Conservation (phyloP, 2,888 invertebrate species). For the Uropetala carovei region DNA sequence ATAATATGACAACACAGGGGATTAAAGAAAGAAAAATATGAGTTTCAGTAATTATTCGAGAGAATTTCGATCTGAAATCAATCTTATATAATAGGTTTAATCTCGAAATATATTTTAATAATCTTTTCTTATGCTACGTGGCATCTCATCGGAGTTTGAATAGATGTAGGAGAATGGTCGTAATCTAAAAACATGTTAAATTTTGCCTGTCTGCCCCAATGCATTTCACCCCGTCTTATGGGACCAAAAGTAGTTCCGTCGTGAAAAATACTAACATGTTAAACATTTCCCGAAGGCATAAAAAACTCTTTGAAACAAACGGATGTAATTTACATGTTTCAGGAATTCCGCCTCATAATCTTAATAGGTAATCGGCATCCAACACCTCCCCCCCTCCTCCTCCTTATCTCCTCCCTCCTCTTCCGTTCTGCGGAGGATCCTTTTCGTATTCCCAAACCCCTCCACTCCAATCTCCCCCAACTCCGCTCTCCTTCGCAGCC, state of each 20-base stretch:
- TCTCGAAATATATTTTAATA: too few relatives aligned
- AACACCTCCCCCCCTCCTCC: not conserved
- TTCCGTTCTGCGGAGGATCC: not conserved
- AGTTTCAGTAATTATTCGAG: too few relatives aligned
- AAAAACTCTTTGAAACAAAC: conserved; percentile 9
- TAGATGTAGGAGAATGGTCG: too few relatives aligned
- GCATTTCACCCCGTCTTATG: not conserved
- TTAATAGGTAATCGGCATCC: conserved; percentile 18
- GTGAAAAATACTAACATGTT: not conserved
- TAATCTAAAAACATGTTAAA: too few relatives aligned
- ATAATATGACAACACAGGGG: too few relatives aligned
- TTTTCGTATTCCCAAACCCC: not conserved
- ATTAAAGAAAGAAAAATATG: too few relatives aligned
- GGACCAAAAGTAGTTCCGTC: not conserved
- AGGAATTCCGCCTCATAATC: conserved; percentile 16
- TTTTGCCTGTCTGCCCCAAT: not conserved
- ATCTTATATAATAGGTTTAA: too few relatives aligned
- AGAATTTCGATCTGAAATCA: too few relatives aligned
- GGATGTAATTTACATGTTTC: conserved; percentile 36
- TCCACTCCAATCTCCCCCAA: not conserved
- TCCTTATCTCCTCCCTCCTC: not conserved
- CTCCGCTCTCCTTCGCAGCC: not conserved
- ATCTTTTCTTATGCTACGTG: too few relatives aligned
- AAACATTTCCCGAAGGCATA: conserved; percentile 30
- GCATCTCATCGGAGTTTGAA: too few relatives aligned